Conservation (phyloP, 2,797 vertebrate species). For the Sciaenops ocellatus region DNA sequence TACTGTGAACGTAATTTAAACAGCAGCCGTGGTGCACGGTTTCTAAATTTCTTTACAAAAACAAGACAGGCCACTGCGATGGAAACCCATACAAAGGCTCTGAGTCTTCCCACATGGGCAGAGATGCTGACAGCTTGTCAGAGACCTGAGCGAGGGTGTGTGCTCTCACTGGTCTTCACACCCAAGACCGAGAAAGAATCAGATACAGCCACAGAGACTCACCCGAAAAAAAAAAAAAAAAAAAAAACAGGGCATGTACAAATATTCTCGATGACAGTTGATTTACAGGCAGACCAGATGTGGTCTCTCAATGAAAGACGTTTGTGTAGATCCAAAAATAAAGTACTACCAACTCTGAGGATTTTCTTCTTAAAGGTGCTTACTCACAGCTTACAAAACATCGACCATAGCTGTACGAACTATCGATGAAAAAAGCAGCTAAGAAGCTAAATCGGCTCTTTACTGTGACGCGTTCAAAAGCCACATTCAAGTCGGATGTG, state of each 20-base stretch:
- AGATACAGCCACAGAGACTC: conserved; percentile 51
- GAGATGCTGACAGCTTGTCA: conserved; percentile 80
- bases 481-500: no score
- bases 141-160: conserved; percentile 50
- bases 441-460: no score
- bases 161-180: conserved; percentile 59
- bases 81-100: conserved; percentile 59
- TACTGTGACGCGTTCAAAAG: no score
- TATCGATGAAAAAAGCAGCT: no score
- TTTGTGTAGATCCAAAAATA: conserved; percentile 30
- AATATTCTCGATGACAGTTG: conserved; percentile 35
- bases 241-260: conserved; percentile 16
- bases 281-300: conserved; percentile 55
- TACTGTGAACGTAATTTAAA: conserved; percentile 48
- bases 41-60: conserved; percentile 66
- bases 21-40: conserved; percentile 53
- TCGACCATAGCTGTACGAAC: background rate
- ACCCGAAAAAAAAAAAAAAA: conserved; percentile 35
- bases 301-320: conserved; percentile 30
- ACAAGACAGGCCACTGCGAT: conserved; percentile 40
- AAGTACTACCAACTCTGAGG: conserved; percentile 13
- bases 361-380: conserved; percentile 21
- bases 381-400: conserved; percentile 2
- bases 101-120: conserved; percentile 73
- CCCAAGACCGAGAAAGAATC: conserved; percentile 51